Conservation (phyloP, 2,888 invertebrate genomes). For the Idaea straminata region DNA sequence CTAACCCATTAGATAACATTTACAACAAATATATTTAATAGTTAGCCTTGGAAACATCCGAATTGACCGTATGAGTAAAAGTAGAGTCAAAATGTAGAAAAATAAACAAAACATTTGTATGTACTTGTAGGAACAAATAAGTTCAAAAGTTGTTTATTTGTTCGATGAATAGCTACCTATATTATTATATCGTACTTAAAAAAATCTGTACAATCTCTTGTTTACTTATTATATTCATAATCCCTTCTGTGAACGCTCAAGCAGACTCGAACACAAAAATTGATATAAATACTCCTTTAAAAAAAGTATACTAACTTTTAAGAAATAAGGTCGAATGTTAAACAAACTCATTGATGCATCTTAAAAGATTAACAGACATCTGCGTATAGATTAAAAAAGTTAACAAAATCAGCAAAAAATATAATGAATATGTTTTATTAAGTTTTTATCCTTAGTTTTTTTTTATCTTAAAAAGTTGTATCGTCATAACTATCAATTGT, state of each 20-base stretch:
- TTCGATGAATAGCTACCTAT: background rate
- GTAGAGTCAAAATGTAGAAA: too few species aligned
- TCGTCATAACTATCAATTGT: background rate
- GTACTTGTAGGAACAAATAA: too few species aligned
- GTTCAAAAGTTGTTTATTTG: background rate
- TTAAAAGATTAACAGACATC: constrained; percentile 32
- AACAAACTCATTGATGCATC: background rate
- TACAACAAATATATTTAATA: too few species aligned
- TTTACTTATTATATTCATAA: constrained; percentile 42
- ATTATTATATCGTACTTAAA: background rate
- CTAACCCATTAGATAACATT: too few species aligned
- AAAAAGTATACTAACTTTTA: constrained; percentile 1
- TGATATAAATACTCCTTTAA: background rate
- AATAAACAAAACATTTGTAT: too few species aligned
- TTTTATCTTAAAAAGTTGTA: background rate
- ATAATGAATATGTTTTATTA: constrained; percentile 15
- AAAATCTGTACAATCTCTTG: background rate
- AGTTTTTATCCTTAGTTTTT: background rate
- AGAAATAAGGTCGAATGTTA: constrained; percentile 12
- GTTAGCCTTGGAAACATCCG: too few species aligned
- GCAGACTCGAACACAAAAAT: constrained; percentile 31
- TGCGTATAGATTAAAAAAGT: constrained; percentile 23
- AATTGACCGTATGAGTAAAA: too few species aligned
- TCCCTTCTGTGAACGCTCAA: constrained; percentile 42
- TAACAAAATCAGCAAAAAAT: constrained; percentile 22